A percentile compares a stretch with the other conserved stretches of the same genome.
Evolutionary conservation across 2,888 invertebrate genomes (phyloP).

Genomic region (Euspilapteryx auroguttella): DNA sequence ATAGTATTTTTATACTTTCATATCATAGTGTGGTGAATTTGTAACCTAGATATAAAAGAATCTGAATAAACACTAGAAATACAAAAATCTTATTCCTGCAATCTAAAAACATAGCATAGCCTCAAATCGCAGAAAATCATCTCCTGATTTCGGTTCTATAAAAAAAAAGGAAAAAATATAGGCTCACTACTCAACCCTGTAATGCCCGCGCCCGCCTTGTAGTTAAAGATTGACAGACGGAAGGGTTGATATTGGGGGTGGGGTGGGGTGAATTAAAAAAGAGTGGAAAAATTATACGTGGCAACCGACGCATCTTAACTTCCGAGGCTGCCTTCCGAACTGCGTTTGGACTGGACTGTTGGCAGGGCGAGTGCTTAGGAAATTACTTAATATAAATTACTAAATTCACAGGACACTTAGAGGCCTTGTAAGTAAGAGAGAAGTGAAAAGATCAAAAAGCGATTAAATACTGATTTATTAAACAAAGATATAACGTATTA

Average conservation of each 20-base stretch:
- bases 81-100: no score
- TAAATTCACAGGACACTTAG: no score
- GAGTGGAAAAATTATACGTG: slow-evolving; percentile 57
- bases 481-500: no score
- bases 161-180: slow-evolving; percentile 42
- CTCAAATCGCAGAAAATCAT: slow-evolving; percentile 30
- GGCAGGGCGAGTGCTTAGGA: no score
- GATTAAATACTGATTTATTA: no score
- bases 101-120: slow-evolving; percentile 31
- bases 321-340: slow-evolving; percentile 37
- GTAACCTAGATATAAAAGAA: no score
- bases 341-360: slow-evolving; percentile 15
- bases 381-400: no score
- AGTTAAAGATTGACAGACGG: slow-evolving; percentile 59
- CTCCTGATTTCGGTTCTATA: slow-evolving; percentile 30
- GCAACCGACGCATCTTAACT: slow-evolving; percentile 57
- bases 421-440: no score
- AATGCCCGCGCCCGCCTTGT: slow-evolving; percentile 34
- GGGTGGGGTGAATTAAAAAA: slow-evolving; percentile 44
- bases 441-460: no score
- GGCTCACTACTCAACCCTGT: slow-evolving; percentile 38
- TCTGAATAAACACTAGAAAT: no score
- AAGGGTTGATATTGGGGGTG: slow-evolving; percentile 34
- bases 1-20: no score
- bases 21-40: no score